Base-by-base conservation (phyloP, 2,113 vertebrate species). In the Caranx ignobilis region DNA sequence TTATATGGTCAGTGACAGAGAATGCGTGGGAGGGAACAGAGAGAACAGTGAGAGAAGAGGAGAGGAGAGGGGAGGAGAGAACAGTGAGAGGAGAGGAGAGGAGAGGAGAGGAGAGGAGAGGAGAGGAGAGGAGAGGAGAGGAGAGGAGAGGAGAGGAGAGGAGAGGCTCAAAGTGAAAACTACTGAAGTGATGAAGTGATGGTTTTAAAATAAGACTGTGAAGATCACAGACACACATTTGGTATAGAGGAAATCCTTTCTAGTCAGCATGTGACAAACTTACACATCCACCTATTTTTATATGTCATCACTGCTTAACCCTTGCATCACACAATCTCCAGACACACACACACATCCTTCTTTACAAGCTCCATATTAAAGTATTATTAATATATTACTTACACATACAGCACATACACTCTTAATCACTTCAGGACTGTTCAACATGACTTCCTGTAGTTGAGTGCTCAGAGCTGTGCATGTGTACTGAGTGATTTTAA, bases 1-100 rank as follows among this genome's bases (percentile, higher is more conserved):
- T 84, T 84, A 81, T 73, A 84, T 82, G 64, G 86, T 59, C 6
- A 15, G 52, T 79, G 83, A 77, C 79, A 86, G 73, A 57, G 68
- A 81, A 55, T 4, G 68, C n/a, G 78, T 89, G 83, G 77, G 86
- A 80, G 81, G 64, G 26, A 85, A 54, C 56, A 60, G 56, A 77
- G 68, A 74, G 50, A 66, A 68, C 59, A 64, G 26, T 4, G n/a
- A 68, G 77, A 39, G 41, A 57, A 56, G 39, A 7, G 32, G 41
- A 26, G 26, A 26, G 26, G 19, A 12, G 11, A 37, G 18, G 31
- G 15, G 21, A 18, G 32, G 48, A 74, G 62, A 77, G 54, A 47
- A n/a, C n/a, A n/a, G n/a, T n/a, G 31, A 15, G 21, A 18, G 32
- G 48, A 74, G 62, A 77, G 54, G 16, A 26, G 26, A 26, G 26